Base-by-base conservation (phyloP, 1,140 invertebrate species). In the Parapsyche elsis region DNA sequence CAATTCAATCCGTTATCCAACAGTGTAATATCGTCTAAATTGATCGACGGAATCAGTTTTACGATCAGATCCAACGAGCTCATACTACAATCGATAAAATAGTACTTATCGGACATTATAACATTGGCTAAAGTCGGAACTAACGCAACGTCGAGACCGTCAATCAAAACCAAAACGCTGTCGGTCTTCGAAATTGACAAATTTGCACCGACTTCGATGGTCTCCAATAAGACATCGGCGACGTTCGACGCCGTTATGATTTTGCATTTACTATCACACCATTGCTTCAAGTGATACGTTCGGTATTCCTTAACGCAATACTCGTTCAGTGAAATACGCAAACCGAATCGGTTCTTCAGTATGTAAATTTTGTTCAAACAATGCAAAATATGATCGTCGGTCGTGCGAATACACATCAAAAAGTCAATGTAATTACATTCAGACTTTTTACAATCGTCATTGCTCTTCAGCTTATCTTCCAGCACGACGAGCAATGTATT, bases 381-480 rank as follows among this genome's bases (percentile, higher is more conserved):
- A 24, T 80, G 49, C 24, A 79, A 71, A 46, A 61, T 70, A n/a
- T 49, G 14, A 59, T 81, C 49, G 5, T 77, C 64, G n/a, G 70
- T n/a, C n/a, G 74, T 14, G 9, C 12, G 38, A 7, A 78, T 21
- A 49, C 73, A 83, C 79, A 76, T 81, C 9, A 83, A 73, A 59
- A 83, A 83, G 73, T 83, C 83, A 24, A 83, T 46, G 70, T 79
- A 81, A 38, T 80, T 81, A 44, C 9, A 71, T 57, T 82, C 80
- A 14, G 71, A 30, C 19, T 71, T 26, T 44, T 71, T 44, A 46
- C 79, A 49, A 10, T 67, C 16, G 9, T 49, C 26, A 49, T 49
- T 46, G 14, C 64, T 74, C 5, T 44, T 74, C 12, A 83, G 44
- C 5, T 80, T 71, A 73, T 76, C 77, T 79, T 83, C 83, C 67